These are phyloP conservation scores for Chiroxiphia lanceolata DNA, from an alignment of 2,797 vertebrate species.

Conservation along the genomic window DNA sequence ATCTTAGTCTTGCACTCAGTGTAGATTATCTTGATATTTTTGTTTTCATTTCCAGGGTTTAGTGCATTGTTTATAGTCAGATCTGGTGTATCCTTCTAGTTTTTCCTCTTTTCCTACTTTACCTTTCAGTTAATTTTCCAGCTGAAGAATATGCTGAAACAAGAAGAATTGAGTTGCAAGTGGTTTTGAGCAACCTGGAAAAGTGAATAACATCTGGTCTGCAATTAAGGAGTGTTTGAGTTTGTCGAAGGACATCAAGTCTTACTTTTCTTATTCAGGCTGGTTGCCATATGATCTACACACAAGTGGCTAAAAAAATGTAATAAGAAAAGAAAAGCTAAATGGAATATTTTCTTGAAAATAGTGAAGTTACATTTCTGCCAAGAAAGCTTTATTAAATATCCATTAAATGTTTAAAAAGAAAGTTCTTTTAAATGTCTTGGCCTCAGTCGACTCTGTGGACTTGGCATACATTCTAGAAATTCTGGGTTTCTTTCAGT, in stretches of 20 bases:
- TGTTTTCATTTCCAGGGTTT: not conserved
- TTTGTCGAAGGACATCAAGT: not conserved
- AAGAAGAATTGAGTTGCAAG: not conserved
- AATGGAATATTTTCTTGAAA: not conserved
- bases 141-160: not conserved
- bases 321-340: not conserved
- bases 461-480: constrained; percentile 25
- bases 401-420: constrained; percentile 5
- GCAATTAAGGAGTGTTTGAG: not conserved
- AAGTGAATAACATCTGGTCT: not conserved
- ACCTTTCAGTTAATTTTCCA: not conserved
- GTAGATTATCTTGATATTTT: not conserved
- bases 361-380: constrained; percentile 5
- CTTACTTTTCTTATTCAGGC: not conserved
- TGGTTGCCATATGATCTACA: not conserved
- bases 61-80: not conserved
- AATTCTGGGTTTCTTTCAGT: constrained; percentile 16
- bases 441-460: not conserved
- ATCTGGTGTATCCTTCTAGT: not conserved
- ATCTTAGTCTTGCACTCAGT: not conserved
- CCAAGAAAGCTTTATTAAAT: constrained; percentile 53
- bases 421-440: not conserved
- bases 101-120: not conserved
- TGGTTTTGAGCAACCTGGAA: not conserved
- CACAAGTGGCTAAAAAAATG: not conserved